Evolutionary conservation across 37 sponge, comb jelly and placozoan species (phyloP), one percentile per base, ranked within the genome.

Genomic region (Cladorhizidae sp.): DNA sequence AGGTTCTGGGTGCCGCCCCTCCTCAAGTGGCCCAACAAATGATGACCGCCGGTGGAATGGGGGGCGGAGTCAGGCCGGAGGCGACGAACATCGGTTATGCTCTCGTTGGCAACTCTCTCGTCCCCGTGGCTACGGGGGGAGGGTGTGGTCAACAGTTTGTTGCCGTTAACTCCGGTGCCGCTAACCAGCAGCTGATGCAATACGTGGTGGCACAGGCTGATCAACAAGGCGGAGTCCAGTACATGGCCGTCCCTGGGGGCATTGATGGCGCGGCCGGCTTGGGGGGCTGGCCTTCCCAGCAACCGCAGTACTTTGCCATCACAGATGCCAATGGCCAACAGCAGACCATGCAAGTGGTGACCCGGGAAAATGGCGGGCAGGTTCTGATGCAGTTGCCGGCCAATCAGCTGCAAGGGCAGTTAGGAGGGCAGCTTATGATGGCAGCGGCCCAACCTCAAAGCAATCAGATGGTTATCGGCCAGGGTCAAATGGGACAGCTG

Each of bases 101-200:
- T 0, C 50, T 88, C 22, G 77, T 88, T 3, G 88, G 88, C 9
- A 82, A 76, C 58, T 45, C 8, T 9, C 72, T 82, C 1, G 86
- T 85, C 17, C 75, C 64, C 0, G 73, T 77, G 0, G 67, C 75
- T 3, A 74, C 75, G 20, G 67, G 50, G 32, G 52, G 56, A 28
- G 28, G 5, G 8, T 3, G 38, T 28, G 59, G 54, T 1, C 85
- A 84, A 57, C 70, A 69, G 78, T 69, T 57, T 35, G 38, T 69
- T 25, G 77, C 78, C 1, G 70, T 76, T 1, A 77, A 76, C 32
- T 21, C 70, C 1, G 38, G 45, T 36, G 21, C 77, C n/a, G 7
- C 41, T 23, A 37, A 40, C 17, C 36, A 42, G 22, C 40, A 12
- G 6, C 25, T 11, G 42, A 67, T 75, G 2, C 84, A 84, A 57